Conservation (phyloP, 2,888 invertebrate genomes). For the Chironomus riparius region DNA sequence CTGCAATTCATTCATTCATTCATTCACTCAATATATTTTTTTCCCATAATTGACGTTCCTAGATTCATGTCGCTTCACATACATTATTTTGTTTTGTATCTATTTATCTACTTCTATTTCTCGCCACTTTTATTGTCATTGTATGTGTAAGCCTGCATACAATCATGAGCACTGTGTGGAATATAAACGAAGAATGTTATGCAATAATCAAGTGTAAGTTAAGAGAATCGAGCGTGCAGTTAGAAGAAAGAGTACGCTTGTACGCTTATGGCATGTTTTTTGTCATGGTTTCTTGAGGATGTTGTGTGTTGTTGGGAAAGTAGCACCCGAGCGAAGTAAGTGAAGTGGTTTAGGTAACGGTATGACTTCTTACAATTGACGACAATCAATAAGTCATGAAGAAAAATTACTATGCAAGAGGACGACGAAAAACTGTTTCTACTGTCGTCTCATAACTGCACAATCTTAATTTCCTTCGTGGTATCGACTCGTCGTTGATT, state of each 20-base stretch:
- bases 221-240: constrained; percentile 7
- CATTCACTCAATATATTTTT: not conserved
- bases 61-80: constrained; percentile 1
- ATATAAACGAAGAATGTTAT: not conserved
- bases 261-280: not conserved
- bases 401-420: not conserved
- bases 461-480: constrained; percentile 2
- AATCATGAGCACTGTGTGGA: too few relatives aligned
- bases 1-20: not conserved
- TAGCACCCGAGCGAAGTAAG: not conserved
- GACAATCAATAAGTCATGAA: constrained; percentile 15
- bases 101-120: not conserved
- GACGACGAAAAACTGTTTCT: not conserved
- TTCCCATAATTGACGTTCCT: constrained; percentile 6
- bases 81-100: not conserved
- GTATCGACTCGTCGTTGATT: not conserved
- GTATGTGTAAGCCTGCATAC: not conserved
- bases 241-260: not conserved
- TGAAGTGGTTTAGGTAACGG: constrained; percentile 17
- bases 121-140: not conserved
- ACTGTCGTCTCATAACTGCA: not conserved
- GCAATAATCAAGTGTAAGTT: constrained; percentile 13
- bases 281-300: constrained; percentile 10
- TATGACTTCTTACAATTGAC: constrained; percentile 2
- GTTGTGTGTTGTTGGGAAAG: constrained; percentile 14